phyloP scores from a whole-genome alignment of 1,140 invertebrate species.

The Coelopa frigida region DNA sequence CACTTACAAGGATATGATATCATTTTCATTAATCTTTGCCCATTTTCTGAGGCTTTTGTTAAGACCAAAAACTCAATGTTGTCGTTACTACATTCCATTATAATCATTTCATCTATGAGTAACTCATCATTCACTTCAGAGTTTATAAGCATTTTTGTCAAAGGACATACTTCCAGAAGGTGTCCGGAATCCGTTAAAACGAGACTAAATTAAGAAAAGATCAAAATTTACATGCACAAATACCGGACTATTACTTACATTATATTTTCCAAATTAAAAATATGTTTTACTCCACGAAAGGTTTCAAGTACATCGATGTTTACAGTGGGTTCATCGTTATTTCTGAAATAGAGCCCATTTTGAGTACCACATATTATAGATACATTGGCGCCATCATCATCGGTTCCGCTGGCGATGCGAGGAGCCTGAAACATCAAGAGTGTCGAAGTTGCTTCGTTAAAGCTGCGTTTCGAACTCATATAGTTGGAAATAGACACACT shows the following conservation, averaged over 20 bases:
- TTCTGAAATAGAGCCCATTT: conserved; percentile 16
- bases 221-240: background rate
- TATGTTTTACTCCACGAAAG: conserved; percentile 24
- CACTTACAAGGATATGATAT: conserved; percentile 38
- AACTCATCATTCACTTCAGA: too few species aligned
- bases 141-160: conserved; percentile 16
- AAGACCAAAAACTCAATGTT: conserved; percentile 32
- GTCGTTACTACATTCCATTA: conserved; percentile 36
- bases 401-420: background rate
- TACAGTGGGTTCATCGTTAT: conserved; percentile 13
- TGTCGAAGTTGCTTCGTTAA: conserved; percentile 16
- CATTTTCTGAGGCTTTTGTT: conserved; percentile 17
- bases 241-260: conserved; percentile 21
- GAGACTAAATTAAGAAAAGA: conserved; percentile 17
- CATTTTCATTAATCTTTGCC: conserved; percentile 27
- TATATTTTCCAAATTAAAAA: conserved; percentile 31
- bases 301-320: conserved; percentile 22
- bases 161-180: conserved; percentile 35
- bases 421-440: conserved; percentile 19
- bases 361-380: conserved; percentile 20
- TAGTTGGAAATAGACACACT: conserved; percentile 23
- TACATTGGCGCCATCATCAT: conserved; percentile 20
- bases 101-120: conserved; percentile 32
- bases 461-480: too few species aligned
- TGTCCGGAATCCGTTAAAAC: conserved; percentile 31